Base-by-base conservation (phyloP, 2,888 invertebrate genomes). In the Deilephila elpenor region DNA sequence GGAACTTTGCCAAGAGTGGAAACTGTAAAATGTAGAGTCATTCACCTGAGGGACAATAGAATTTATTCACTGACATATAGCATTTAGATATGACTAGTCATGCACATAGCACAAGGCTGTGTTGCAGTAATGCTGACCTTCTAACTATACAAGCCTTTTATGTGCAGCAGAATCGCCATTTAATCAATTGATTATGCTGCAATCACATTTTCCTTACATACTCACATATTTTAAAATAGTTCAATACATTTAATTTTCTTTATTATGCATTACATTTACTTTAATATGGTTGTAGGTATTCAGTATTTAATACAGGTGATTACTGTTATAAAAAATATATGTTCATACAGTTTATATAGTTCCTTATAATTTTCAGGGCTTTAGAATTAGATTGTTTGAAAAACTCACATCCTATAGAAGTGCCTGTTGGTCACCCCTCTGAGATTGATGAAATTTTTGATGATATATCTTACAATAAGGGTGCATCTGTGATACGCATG, bases 381-480 rank as follows among this genome's bases (percentile, higher is more conserved):
- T 88, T 98, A 79, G 97, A 98, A 82, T 93, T 99, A 78, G 99
- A 99, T 90, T 97, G 96, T 73, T 93, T 99, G 76, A 97, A 98
- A 84, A 98, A 97, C 88, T 98, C 98, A 60, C 99, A 99, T 94
- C 98, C 99, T 0, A 99, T 99, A 82, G 99, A 99, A 95, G 98
- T 98, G 72, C 98, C 98, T 19, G 99, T 99, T 0, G 97, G 98
- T 0, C 98, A 99, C 93, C 99, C 99, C 0, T 97, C 97, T 11
- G 99, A 99, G 92, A 97, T 99, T 75, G 99, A 99, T 91, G 99
- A 99, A 91, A 99, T 99, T 80, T 99, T 99, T 94, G 99, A 99
- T 94, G 98, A 98, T 82, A 99, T 99, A 83, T 99, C 99, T 56
- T 99, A 99, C 92, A 97, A 97, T 86, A 99, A 99, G 90, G 99